These are phyloP conservation scores for Trypoxylus dichotomus DNA, from an alignment of 1,140 invertebrate genomes.

Conservation along the genomic window DNA sequence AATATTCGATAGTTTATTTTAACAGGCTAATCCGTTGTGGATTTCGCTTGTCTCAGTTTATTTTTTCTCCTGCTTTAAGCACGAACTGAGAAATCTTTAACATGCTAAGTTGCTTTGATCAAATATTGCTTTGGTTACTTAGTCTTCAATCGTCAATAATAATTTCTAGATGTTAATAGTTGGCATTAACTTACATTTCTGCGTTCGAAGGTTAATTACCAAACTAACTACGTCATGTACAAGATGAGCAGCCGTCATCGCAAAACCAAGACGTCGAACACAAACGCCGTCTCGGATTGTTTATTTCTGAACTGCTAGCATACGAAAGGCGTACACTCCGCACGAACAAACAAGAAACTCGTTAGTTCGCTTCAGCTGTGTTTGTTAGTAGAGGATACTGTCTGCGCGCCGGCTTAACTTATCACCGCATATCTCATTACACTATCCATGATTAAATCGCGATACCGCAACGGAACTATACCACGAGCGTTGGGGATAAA, in stretches of 20 bases:
- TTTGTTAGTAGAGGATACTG: background rate
- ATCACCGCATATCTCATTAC: conserved; percentile 13
- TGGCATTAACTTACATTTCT: background rate
- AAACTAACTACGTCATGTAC: background rate
- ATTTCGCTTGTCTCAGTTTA: too few relatives aligned
- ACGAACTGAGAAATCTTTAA: too few relatives aligned
- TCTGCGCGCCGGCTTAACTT: background rate
- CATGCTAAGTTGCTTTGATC: too few relatives aligned
- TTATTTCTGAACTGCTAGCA: background rate
- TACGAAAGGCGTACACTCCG: background rate
- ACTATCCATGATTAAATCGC: conserved; percentile 19
- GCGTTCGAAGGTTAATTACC: background rate
- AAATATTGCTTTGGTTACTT: too few relatives aligned
- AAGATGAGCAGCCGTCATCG: background rate
- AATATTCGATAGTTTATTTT: too few relatives aligned
- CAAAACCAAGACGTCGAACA: conserved; percentile 14
- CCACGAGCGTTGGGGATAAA: background rate
- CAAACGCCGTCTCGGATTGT: conserved; percentile 6
- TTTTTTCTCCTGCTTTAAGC: too few relatives aligned
- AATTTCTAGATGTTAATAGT: background rate
- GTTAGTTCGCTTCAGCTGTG: conserved; percentile 9
- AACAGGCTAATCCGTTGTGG: too few relatives aligned
- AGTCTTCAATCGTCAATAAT: background rate
- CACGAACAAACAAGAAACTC: conserved; percentile 20
- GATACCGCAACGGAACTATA: conserved; percentile 3